Base-by-base conservation (phyloP, 2,888 invertebrate species). In the Pomacea canaliculata region DNA sequence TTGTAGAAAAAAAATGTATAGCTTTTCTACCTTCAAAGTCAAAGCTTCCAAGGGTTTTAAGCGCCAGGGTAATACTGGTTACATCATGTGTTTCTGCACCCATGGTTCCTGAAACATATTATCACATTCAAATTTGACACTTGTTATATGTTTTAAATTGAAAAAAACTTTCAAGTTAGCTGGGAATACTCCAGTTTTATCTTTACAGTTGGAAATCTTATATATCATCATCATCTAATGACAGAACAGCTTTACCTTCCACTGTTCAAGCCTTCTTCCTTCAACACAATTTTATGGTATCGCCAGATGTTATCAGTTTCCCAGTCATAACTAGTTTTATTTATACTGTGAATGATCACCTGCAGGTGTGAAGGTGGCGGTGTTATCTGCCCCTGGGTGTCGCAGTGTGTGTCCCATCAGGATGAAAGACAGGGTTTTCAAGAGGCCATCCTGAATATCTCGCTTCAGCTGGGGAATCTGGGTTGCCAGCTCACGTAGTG, bases 371-470 rank as follows among this genome's bases (percentile, higher is more conserved):
- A 56, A 56, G 51, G 51, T 56, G 51, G 51, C 10, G 8, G 51
- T 56, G 51, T 56, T 73, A 7, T 71, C 68, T n/a, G 80, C 80
- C 37, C 80, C 78, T 0, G 62, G 89, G 85, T 60, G 89, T 85
- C 59, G 88, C 87, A 73, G 87, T 85, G 0, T 95, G 88, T 96
- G 95, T 86, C 96, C 96, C 94, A 98, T 95, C 75, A 99, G 91
- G 71, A 97, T 95, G 86, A 96, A 93, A 3, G 97, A 97, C 9
- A 99, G 92, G 93, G 98, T 97, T 86, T 96, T 95, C 76, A 98
- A 92, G 48, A 99, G 92, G 0, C 98, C 97, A 88, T 97, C 96
- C 70, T 97, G 97, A 86, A 99, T 97, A 89, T 96, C 95, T 72
- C 94, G 93, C 91, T 96, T 97, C 23, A 99, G 92, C 70, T 94